Evolutionary conservation across 2,113 vertebrate genomes (phyloP).

Genomic region (Peromyscus maniculatus): DNA sequence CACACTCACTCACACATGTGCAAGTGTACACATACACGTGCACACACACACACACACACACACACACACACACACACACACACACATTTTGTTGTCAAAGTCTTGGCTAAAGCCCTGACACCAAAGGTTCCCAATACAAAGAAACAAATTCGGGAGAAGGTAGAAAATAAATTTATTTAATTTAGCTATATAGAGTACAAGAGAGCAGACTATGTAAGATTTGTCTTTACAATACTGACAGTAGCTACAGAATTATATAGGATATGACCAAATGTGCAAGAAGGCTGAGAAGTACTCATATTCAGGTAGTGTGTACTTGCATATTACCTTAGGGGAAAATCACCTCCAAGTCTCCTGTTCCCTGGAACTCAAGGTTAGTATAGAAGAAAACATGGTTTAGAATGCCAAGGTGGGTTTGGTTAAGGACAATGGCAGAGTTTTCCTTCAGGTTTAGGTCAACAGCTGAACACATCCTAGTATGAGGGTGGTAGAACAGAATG

Average conservation of each 20-base stretch:
- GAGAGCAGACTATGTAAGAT: not conserved
- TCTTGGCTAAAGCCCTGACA: not conserved
- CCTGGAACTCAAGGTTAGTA: not conserved
- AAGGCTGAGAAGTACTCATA: too few relatives aligned
- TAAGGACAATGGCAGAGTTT: not conserved
- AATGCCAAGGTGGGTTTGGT: not conserved
- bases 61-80: not conserved
- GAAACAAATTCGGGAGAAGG: not conserved
- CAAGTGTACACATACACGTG: not conserved
- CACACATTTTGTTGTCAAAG: not conserved
- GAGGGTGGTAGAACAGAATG: not conserved
- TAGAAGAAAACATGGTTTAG: not conserved
- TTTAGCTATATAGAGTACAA: not conserved
- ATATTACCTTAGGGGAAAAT: not conserved
- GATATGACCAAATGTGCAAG: not conserved
- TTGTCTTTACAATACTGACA: not conserved
- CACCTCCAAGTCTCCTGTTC: not conserved
- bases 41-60: not conserved
- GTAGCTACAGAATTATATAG: not conserved
- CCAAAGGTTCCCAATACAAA: not conserved
- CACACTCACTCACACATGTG: too few relatives aligned
- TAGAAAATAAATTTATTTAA: not conserved
- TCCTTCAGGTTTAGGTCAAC: not conserved
- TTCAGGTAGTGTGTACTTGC: not conserved
- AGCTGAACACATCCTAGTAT: not conserved